Base-by-base conservation (phyloP, 2,888 invertebrate species). In the Ophraella communa region DNA sequence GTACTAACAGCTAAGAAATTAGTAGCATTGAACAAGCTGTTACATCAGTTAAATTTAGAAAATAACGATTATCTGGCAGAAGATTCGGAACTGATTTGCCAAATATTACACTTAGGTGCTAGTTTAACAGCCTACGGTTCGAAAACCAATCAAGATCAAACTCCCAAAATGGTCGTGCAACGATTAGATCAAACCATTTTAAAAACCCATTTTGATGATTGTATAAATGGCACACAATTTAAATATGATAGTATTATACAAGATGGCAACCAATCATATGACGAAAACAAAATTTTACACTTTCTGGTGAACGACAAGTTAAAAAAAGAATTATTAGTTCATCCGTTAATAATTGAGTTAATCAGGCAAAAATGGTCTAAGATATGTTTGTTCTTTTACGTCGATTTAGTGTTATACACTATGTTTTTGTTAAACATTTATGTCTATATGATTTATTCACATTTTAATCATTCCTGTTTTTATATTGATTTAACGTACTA, bases 201-300 rank as follows among this genome's bases (percentile, higher is more conserved):
- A 23, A 62, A 59, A 42, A 35, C n/a, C 1, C 74, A 76, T 66
- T 63, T 76, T 4, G 72, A 76, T 35, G 71, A 74, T 33, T 74
- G 73, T 35, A 53, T 76, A 8, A 63, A 67, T 30, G 60, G 57
- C 33, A 66, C 70, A 20, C 52, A 23, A 5, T 67, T 73, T 21
- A 68, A 67, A 35, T 76, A 70, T 23, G 64, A 73, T 51, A 71
- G 68, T 56, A 54, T 75, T 11, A 59, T 74, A 20, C 42, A 65
- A 35, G 74, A 75, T 44, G 52, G 55, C 21, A 20, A 60, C 5
- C 18, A 58, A 3, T 33, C 18, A 10, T 74, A 74, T 53, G 69
- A 70, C 3, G 74, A 74, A 65, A 71, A 70, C 17, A 65, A 55
- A 35, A 56, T 62, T 14, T 39, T 74, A 35, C 59, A 65, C 14